phyloP scores from a whole-genome alignment of 1,140 invertebrate species.

The Glossosoma conforme region DNA sequence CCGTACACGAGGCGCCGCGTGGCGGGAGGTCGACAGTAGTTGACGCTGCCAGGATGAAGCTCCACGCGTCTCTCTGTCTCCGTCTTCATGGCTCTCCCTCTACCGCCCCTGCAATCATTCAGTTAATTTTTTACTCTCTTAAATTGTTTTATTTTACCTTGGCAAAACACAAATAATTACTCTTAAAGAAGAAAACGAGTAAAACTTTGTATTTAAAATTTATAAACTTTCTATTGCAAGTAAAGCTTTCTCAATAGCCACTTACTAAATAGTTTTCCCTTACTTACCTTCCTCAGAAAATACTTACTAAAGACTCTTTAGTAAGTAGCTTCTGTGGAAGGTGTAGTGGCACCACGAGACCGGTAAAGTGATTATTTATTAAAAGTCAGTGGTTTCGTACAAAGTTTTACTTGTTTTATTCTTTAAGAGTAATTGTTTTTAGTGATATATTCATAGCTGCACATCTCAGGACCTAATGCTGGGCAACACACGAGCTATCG shows the following conservation, averaged over 20 bases:
- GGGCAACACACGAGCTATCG: no score
- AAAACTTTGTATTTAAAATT: not conserved
- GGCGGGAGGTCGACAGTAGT: slow-evolving; percentile 35
- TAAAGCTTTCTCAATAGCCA: slow-evolving; percentile 1
- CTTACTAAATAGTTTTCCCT: no score
- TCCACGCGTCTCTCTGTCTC: slow-evolving; percentile 38
- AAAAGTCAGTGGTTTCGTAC: no score
- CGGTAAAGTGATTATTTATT: no score
- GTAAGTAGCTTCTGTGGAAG: no score
- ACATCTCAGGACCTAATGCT: no score
- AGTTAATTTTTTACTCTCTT: not conserved
- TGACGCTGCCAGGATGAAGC: slow-evolving; percentile 43
- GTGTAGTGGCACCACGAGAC: no score
- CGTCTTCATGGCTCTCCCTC: slow-evolving; percentile 17
- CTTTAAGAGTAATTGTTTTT: not conserved
- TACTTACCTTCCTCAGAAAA: no score
- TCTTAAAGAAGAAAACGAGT: not conserved
- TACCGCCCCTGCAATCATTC: not conserved
- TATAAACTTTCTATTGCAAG: not conserved
- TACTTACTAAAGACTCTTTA: no score
- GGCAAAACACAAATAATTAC: not conserved
- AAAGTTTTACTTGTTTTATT: no score
- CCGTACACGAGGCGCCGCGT: slow-evolving; percentile 46
- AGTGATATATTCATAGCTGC: not conserved
- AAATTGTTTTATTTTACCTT: not conserved